phyloP scores from a whole-genome alignment of 1,140 invertebrate genomes.

The Drosophila punjabiensis region DNA sequence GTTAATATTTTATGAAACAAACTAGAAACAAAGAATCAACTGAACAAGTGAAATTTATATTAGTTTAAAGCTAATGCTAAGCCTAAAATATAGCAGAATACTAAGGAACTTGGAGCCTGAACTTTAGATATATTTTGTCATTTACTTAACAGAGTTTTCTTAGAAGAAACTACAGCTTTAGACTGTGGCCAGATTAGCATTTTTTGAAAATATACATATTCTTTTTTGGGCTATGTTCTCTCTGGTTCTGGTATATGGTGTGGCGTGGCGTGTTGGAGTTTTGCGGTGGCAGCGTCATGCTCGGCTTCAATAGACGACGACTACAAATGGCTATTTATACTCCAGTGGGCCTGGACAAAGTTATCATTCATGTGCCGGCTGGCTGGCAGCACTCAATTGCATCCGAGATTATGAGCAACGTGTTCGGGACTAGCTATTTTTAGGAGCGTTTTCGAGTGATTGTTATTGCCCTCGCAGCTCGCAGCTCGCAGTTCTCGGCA shows the following conservation, averaged over 20 bases:
- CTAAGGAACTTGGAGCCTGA: neutral
- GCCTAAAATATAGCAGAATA: neutral
- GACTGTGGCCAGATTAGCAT: neutral
- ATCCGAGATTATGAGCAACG: constrained; percentile 55
- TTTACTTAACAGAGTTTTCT: neutral
- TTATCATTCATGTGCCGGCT: constrained; percentile 43
- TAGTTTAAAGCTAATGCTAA: neutral
- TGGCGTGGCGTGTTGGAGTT: neutral
- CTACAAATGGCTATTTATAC: constrained; percentile 51
- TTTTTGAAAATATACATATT: no score
- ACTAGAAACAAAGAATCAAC: neutral
- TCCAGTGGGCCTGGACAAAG: constrained; percentile 41
- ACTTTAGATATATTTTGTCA: neutral
- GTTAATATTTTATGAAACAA: neutral
- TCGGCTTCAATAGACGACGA: constrained; percentile 36
- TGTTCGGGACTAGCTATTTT: constrained; percentile 62
- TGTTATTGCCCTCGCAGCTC: constrained; percentile 50
- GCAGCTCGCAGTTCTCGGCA: neutral
- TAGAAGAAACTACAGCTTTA: neutral
- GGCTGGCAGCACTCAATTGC: constrained; percentile 44
- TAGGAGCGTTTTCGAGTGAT: constrained; percentile 64
- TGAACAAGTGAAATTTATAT: neutral
- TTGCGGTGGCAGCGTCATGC: constrained; percentile 29
- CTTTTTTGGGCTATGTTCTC: constrained; percentile 3
- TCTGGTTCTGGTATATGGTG: neutral